Evolutionary conservation across 1,140 invertebrate genomes (phyloP).

Genomic region (Drepana arcuata): DNA sequence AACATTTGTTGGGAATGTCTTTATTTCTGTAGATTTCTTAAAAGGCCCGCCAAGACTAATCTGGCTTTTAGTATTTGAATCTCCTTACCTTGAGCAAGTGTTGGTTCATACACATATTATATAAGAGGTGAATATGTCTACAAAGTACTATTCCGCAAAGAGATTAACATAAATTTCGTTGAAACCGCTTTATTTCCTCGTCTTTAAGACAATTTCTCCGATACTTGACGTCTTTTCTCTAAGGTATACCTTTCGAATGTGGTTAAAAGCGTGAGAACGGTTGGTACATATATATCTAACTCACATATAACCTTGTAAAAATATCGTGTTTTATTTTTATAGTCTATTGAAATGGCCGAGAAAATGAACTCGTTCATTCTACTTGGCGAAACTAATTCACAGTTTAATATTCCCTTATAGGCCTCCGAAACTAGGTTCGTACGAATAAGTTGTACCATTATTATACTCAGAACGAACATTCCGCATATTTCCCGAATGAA

Average conservation of each 20-base stretch:
- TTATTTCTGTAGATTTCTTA: slow-evolving; percentile 64
- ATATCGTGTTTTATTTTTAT: no score
- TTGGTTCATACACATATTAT: slow-evolving; percentile 26
- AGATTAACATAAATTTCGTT: slow-evolving; percentile 20
- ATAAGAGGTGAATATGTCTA: slow-evolving; percentile 18
- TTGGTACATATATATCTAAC: no score
- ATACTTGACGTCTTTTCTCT: no score
- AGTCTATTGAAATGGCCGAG: no score
- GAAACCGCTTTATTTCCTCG: slow-evolving; percentile 12
- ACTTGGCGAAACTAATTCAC: no score
- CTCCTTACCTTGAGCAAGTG: slow-evolving; percentile 35
- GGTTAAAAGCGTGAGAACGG: no score
- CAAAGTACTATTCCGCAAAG: slow-evolving; percentile 10
- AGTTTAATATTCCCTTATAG: slow-evolving; percentile 12
- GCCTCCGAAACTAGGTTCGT: slow-evolving; percentile 10
- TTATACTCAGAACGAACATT: slow-evolving; percentile 18
- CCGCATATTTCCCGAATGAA: slow-evolving; percentile 29
- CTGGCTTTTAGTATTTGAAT: slow-evolving; percentile 48
- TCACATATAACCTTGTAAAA: no score
- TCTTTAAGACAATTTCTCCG: not conserved
- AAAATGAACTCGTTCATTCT: no score
- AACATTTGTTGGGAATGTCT: slow-evolving; percentile 69
- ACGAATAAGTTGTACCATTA: slow-evolving; percentile 20
- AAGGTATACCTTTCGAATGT: no score
- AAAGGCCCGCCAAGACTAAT: slow-evolving; percentile 54